Conservation (phyloP, 2,797 vertebrate species). For the Schizopygopsis pylzovi region DNA sequence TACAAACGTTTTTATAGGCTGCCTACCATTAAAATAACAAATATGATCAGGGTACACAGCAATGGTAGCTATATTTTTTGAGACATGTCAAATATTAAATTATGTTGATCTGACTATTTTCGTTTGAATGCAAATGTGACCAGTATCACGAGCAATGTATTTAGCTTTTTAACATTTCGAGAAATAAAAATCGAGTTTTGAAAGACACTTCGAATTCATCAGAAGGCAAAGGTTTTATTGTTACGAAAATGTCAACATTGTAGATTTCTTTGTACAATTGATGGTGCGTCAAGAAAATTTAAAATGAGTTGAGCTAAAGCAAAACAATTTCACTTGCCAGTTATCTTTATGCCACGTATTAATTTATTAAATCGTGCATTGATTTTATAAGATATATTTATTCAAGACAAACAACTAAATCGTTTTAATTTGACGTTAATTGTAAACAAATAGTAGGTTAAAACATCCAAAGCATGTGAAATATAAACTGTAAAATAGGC, state of each 20-base stretch:
- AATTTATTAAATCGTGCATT: not conserved
- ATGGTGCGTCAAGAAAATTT: not conserved
- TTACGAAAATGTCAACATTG: not conserved
- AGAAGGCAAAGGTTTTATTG: not conserved
- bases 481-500: not conserved
- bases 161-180: not conserved
- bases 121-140: not conserved
- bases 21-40: not conserved
- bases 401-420: not conserved
- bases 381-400: not conserved
- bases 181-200: no score
- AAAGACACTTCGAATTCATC: not conserved
- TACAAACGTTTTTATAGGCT: not conserved
- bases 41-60: not conserved
- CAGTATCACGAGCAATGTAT: not conserved
- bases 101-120: not conserved
- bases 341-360: not conserved
- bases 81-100: not conserved
- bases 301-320: not conserved
- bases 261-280: not conserved
- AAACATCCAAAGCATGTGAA: not conserved
- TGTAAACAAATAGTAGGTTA: not conserved
- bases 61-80: not conserved
- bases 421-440: not conserved
- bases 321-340: not conserved